Percentiles rank a stretch among this genome's conserved stretches.
Conservation (phyloP, 2,113 vertebrate species). For the Axis porcinus region DNA sequence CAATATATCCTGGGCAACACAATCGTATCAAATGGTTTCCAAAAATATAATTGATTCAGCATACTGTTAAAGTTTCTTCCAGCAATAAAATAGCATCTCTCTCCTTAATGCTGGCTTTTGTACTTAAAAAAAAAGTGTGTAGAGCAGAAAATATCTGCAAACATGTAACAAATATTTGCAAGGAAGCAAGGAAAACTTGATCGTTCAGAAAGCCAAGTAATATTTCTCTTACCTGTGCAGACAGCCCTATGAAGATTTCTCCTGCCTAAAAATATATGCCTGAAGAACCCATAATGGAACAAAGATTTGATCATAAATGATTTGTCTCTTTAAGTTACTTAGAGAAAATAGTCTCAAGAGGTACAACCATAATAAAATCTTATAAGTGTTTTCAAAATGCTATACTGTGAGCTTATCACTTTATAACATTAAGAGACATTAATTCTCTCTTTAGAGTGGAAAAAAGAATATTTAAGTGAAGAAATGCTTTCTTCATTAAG, state of each 20-base stretch:
- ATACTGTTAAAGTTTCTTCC: conserved; percentile 13
- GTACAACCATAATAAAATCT: not conserved
- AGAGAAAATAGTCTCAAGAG: not conserved
- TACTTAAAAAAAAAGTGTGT: not conserved
- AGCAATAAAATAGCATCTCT: not conserved
- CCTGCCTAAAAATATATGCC: not conserved
- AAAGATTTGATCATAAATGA: not conserved
- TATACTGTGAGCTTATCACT: not conserved
- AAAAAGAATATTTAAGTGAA: not conserved
- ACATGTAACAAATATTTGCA: not conserved
- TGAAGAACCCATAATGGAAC: not conserved
- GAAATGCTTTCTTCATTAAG: too few relatives aligned
- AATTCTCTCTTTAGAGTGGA: not conserved
- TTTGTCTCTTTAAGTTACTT: not conserved
- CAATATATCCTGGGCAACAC: not conserved
- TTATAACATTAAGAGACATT: not conserved
- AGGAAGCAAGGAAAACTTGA: not conserved
- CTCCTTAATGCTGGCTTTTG: not conserved
- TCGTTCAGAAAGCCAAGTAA: not conserved
- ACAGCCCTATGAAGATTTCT: not conserved
- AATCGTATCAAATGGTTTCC: not conserved
- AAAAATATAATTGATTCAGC: conserved; percentile 17
- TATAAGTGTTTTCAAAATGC: not conserved
- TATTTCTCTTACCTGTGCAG: not conserved
- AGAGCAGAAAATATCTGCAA: not conserved